Base-by-base conservation (phyloP, 92 coral and sea anemone genomes). In the Umimayanthus kanabou region DNA sequence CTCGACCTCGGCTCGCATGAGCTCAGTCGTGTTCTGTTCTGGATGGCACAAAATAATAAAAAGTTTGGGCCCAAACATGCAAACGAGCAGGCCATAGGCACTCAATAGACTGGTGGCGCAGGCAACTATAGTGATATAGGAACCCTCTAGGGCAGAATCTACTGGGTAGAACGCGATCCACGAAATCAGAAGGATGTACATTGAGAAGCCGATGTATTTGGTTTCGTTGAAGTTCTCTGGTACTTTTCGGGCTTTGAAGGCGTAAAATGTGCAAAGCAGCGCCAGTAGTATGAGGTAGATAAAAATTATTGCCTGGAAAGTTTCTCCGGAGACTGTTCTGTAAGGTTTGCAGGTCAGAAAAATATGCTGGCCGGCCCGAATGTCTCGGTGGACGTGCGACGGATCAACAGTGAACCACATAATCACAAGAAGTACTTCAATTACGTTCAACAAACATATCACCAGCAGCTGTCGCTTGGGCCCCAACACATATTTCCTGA, bases 181-280 rank as follows among this genome's bases (percentile, higher is more conserved):
- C 16, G 98, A 94, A 29, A 94, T 79, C 30, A 94, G 71, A 55
- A 94, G 61, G 53, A 93, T 88, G 82, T 94, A 94, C 95, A 94
- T 94, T 1, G 98, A 91, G 61, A 93, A 89, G 9, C 89, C 98
- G 55, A 94, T 93, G 89, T 87, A 94, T 80, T 90, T 89, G 3
- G 95, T 95, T 79, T 94, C 98, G 92, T 90, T 94, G 90, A 94
- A 94, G 82, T 94, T 94, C 71, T 93, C 98, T 20, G 98, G 98
- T 16, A 94, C 87, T 26, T 82, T 89, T 72, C 98, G 87, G 77
- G 98, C 98, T 85, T 93, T 94, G 89, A 93, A 94, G 73, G 98
- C 98, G 86, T 94, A 94, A 39, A 89, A 53, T 18, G 95, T 58
- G 76, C 95, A 92, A 43, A 91, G 82, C 61, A 90, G 76, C 11